Conservation (phyloP, 1,140 invertebrate genomes). For the Daktulosphaira vitifoliae region DNA sequence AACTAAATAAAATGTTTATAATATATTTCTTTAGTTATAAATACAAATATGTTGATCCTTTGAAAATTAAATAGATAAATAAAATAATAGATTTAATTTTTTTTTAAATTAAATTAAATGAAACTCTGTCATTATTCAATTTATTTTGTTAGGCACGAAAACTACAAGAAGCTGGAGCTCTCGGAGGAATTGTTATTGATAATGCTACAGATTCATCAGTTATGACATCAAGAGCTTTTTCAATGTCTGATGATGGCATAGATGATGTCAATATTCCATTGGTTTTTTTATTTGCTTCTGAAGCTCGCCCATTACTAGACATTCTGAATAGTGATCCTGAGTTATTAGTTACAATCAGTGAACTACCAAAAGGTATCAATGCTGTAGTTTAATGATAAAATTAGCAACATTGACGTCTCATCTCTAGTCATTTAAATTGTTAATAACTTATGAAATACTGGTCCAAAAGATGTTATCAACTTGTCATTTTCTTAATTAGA, state of each 20-base stretch:
- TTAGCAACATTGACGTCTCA: not conserved
- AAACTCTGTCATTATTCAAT: too few species aligned
- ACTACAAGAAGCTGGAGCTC: slow-evolving; percentile 72
- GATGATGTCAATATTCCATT: slow-evolving; percentile 83
- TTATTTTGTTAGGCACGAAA: slow-evolving; percentile 54
- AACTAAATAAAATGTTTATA: too few species aligned
- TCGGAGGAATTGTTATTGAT: slow-evolving; percentile 81
- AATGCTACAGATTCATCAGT: slow-evolving; percentile 66
- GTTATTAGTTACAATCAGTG: slow-evolving; percentile 48
- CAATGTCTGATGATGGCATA: slow-evolving; percentile 89
- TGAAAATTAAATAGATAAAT: too few species aligned
- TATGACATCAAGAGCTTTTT: slow-evolving; percentile 69
- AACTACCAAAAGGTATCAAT: slow-evolving; percentile 35
- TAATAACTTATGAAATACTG: too few species aligned
- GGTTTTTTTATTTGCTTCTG: slow-evolving; percentile 79
- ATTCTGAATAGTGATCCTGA: slow-evolving; percentile 48
- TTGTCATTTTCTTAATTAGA: too few species aligned
- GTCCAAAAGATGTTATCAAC: too few species aligned
- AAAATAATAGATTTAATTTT: too few species aligned
- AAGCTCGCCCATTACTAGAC: slow-evolving; percentile 58
- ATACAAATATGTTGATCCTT: too few species aligned
- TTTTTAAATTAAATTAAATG: too few species aligned
- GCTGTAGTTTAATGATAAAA: not conserved
- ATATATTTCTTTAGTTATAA: too few species aligned
- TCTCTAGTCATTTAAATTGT: too few species aligned